Base-by-base conservation (phyloP, 2,888 invertebrate genomes). In the Harmothoe impar region DNA sequence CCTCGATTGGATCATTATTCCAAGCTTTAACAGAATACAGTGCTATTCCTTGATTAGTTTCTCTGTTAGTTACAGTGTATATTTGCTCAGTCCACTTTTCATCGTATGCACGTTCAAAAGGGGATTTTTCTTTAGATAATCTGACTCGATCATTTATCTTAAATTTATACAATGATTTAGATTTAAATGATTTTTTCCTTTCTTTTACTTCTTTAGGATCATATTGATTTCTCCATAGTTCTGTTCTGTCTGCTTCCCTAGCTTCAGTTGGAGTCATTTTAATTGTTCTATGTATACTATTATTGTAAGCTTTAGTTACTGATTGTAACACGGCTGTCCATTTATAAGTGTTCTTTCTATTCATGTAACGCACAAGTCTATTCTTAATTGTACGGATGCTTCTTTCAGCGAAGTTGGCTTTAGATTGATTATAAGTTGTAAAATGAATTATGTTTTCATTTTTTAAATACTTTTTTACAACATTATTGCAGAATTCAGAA, bases 401-500 rank as follows among this genome's bases (percentile, higher is more conserved):
- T 78, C 78, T 29, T 29, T 78, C 78, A 20, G 78, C 10, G n/a
- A n/a, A 78, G 78, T 78, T 78, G 12, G 78, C 78, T 17, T 78
- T 78, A 1, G 17, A 1, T 5, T 78, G n/a, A 35, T 78, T 78
- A 15, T 1, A 10, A n/a, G 78, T 29, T 78, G 78, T 29, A 29
- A 78, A 78, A 29, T 78, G 31, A n/a, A 33, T 29, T 33, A 78
- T 29, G 0, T 35, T 35, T 25, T n/a, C 3, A 10, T 78, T 29
- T 20, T 7, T 29, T 15, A 29, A n/a, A 78, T n/a, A 78, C 10
- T 5, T 10, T 29, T 5, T 78, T 29, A 78, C n/a, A 78, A 5
- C 1, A 3, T 78, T n/a, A 29, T 78, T 78, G 3, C 17, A 5
- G 25, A 78, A 78, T 43, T 43, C 43, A 10, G 5, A 7, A 43